Conservation (phyloP, 2,797 vertebrate species). For the Diceros bicornis region DNA sequence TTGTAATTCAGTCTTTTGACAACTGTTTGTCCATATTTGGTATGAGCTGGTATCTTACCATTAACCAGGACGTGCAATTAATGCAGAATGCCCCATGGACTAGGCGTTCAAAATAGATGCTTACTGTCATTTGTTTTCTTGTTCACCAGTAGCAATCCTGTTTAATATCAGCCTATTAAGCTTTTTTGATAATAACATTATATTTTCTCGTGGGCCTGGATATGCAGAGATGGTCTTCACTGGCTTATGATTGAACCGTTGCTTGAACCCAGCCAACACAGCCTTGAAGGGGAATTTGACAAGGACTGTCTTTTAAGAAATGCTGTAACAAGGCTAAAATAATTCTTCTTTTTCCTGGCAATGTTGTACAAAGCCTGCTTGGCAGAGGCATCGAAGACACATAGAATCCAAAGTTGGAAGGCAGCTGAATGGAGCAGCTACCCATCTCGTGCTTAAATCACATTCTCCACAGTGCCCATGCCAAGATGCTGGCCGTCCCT, state of each 20-base stretch:
- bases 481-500: background rate
- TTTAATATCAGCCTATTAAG: background rate
- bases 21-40: background rate
- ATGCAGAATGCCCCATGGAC: background rate
- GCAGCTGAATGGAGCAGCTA: background rate
- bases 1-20: background rate
- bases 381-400: background rate
- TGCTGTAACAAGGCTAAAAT: slow-evolving; percentile 48
- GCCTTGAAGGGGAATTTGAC: slow-evolving; percentile 57
- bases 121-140: background rate
- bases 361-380: slow-evolving; percentile 40
- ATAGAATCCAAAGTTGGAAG: slow-evolving; percentile 48
- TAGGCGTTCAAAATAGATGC: background rate
- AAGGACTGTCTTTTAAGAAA: background rate
- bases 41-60: background rate
- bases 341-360: slow-evolving; percentile 71
- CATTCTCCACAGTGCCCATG: background rate
- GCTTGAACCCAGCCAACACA: background rate
- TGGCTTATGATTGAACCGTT: background rate
- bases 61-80: background rate
- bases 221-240: background rate
- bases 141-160: background rate
- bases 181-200: background rate
- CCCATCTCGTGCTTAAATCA: background rate
- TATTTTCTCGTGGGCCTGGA: background rate